These are phyloP conservation scores for Gambusia affinis DNA, from an alignment of 2,113 vertebrate species.

Conservation along the genomic window DNA sequence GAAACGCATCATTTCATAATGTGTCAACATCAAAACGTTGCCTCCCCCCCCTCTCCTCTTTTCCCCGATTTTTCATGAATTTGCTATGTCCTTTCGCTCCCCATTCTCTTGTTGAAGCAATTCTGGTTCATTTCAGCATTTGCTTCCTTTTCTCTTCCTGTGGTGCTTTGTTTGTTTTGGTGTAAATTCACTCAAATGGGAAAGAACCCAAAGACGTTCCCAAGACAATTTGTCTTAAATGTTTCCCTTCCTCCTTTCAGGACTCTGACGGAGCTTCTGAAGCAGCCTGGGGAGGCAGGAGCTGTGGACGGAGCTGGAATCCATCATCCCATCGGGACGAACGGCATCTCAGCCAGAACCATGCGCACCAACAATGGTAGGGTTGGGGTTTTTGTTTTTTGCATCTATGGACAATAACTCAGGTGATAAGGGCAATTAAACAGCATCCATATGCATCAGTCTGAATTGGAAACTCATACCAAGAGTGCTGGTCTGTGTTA, in stretches of 20 bases:
- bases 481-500: too few relatives aligned
- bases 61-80: not conserved
- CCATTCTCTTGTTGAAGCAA: not conserved
- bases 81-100: too few relatives aligned
- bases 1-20: not conserved
- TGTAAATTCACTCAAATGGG: not conserved
- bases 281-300: slow-evolving; percentile 79
- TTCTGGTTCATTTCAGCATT: not conserved
- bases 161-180: not conserved
- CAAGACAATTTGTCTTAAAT: slow-evolving; percentile 5
- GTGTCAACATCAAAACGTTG: not conserved
- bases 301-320: slow-evolving; percentile 70
- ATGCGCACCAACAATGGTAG: slow-evolving; percentile 80
- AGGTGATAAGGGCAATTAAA: not conserved
- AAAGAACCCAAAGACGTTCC: not conserved
- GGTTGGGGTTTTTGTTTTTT: slow-evolving; percentile 17
- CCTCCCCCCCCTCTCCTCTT: not conserved
- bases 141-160: slow-evolving; percentile 1
- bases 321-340: slow-evolving; percentile 79
- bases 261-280: slow-evolving; percentile 79
- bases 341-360: slow-evolving; percentile 76
- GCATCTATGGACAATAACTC: not conserved
- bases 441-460: too few relatives aligned
- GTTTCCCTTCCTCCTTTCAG: slow-evolving; percentile 50
- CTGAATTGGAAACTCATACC: not conserved